Evolutionary conservation across 2,797 vertebrate species (phyloP).

Genomic region (Chromis chromis): DNA sequence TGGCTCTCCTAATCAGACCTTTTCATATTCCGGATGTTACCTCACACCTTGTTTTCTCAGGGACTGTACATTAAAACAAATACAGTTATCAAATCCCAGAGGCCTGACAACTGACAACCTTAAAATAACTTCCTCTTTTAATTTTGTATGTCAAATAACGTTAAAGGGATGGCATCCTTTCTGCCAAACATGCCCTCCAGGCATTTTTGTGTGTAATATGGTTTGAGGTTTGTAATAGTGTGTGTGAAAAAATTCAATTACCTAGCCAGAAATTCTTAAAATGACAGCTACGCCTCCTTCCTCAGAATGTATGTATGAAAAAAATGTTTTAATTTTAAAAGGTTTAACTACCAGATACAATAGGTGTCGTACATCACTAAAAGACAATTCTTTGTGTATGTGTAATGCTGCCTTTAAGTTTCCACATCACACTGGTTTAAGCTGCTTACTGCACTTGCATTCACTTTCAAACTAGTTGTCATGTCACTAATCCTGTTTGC

Average conservation of each 20-base stretch:
- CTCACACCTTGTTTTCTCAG: background rate
- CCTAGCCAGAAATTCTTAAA: background rate
- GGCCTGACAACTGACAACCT: conserved; percentile 1
- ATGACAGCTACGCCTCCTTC: background rate
- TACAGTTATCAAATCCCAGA: background rate
- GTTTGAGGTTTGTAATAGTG: too few relatives aligned
- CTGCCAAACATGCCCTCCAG: background rate
- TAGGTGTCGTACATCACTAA: background rate
- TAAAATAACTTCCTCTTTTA: conserved; percentile 20
- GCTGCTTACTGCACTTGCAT: background rate
- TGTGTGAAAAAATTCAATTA: background rate
- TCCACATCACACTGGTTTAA: background rate
- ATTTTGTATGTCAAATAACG: background rate
- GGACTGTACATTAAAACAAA: background rate
- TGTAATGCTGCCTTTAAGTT: background rate
- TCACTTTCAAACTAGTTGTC: background rate
- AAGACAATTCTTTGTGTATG: background rate
- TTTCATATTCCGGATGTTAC: conserved; percentile 33
- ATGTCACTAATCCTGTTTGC: background rate
- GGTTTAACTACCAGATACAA: background rate
- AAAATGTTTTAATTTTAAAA: background rate
- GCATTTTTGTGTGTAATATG: background rate
- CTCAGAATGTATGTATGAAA: background rate
- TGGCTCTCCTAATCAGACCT: background rate
- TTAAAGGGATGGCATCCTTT: background rate